phyloP scores from a whole-genome alignment of 2,113 vertebrate genomes.

The Phalacrocorax aristotelis region DNA sequence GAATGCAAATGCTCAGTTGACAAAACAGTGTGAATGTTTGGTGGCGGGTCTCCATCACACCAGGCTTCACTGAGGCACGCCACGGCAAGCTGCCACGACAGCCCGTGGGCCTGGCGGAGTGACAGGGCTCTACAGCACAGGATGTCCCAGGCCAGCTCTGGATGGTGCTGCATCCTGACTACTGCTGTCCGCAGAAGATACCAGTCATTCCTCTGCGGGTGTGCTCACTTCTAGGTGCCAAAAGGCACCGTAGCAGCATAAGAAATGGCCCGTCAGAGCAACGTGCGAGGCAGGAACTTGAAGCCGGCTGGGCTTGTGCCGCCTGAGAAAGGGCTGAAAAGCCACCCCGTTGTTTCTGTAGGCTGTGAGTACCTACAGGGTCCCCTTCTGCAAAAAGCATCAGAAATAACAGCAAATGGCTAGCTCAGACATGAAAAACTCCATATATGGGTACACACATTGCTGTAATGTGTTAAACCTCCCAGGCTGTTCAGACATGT shows the following conservation, averaged over 20 bases:
- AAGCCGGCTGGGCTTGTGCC: not conserved
- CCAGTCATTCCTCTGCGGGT: not conserved
- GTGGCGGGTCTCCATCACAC: not conserved
- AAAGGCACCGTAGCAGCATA: not conserved
- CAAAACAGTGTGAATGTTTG: not conserved
- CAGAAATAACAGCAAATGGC: not conserved
- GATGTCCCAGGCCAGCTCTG: not conserved
- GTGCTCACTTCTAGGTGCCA: not conserved
- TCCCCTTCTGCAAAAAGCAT: not conserved
- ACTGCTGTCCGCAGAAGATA: rapidly evolving
- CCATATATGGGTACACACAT: rapidly evolving
- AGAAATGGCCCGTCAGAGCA: not conserved
- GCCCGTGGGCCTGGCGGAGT: not conserved
- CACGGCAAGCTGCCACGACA: not conserved
- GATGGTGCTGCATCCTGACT: not conserved
- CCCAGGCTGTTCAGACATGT: not conserved
- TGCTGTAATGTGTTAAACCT: not conserved
- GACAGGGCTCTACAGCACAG: not conserved
- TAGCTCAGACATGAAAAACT: not conserved
- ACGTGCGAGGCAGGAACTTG: not conserved
- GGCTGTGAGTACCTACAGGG: not conserved
- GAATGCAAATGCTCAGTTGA: not conserved
- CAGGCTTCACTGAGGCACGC: not conserved
- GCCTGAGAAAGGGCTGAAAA: not conserved
- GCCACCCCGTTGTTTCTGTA: not conserved